phyloP scores from a whole-genome alignment of 2,888 invertebrate species.

The Steinernema carpocapsae region DNA sequence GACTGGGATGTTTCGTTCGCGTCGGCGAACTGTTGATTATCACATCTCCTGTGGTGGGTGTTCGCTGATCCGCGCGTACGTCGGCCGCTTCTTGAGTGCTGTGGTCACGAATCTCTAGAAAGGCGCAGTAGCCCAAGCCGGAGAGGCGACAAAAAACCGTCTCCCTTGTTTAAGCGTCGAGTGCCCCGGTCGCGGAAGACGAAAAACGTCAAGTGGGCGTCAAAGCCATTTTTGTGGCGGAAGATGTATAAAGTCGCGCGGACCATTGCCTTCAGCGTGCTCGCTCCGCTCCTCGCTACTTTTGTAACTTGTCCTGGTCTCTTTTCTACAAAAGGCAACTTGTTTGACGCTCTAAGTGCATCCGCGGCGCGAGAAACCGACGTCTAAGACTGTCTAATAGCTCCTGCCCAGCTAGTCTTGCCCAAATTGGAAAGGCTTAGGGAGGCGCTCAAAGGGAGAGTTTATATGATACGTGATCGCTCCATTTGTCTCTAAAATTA shows the following conservation, averaged over 20 bases:
- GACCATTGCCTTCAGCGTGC: background rate
- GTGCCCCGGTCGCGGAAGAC: constrained; percentile 1
- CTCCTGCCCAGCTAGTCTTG: constrained; percentile 4
- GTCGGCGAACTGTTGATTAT: too few relatives aligned
- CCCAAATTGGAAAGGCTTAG: constrained; percentile 2
- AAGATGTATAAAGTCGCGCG: constrained; percentile 18
- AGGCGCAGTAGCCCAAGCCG: background rate
- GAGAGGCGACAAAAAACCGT: background rate
- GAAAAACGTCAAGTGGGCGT: background rate
- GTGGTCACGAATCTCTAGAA: constrained; percentile 12
- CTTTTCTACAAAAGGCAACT: background rate
- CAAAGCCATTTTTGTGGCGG: background rate
- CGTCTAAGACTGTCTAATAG: constrained; percentile 10
- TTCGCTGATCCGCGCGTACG: background rate
- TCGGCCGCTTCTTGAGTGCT: background rate
- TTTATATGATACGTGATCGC: background rate
- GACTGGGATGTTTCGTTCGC: too few relatives aligned
- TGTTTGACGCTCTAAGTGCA: constrained; percentile 16
- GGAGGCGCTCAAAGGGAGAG: background rate
- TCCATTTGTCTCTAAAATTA: background rate
- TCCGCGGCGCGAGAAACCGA: too few relatives aligned
- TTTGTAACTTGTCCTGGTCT: background rate
- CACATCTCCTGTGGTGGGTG: background rate
- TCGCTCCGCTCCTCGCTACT: constrained; percentile 8
- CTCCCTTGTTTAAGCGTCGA: constrained; percentile 15